Evolutionary conservation across 2,797 vertebrate genomes (phyloP), one percentile per base, ranked within the genome.

Genomic region (Aselliscus stoliczkanus): DNA sequence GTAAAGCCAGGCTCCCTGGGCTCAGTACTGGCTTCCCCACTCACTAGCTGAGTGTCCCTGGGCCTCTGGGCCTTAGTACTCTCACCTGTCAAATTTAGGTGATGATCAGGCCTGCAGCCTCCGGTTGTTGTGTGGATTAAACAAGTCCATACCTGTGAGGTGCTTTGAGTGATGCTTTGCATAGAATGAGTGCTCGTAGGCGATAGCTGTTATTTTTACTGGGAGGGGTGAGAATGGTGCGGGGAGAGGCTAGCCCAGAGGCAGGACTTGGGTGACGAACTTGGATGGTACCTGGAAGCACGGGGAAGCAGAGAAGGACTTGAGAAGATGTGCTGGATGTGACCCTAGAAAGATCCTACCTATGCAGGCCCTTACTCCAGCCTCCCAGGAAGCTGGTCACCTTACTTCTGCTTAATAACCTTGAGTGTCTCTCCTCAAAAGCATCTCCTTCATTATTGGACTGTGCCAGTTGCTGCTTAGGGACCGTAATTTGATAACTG

Each of bases 121-220:
- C 44, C 20, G 77, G 29, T 17, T 4, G 17, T 14, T 0, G 5
- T n/a, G 7, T 42, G 31, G 15, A 47, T 18, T 3, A 13, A 15
- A 21, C n/a, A 21, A 10, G 29, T 34, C 67, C 0, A 1, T 2
- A 9, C 47, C 27, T 72, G 4, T 0, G 23, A 77, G 76, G 37
- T 21, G 27, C 27, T 62, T 39, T 3, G n/a, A 29, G 54, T 6
- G 7, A 39, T 34, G 29, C 76, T 47, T 17, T 3, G 37, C 12
- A 0, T 0, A 0, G 18, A 4, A 21, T 4, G 0, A 20, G 34
- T 9, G 3, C 31, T 47, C 52, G 0, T 2, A 39, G 37, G 9
- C 7, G n/a, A 23, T 1, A 37, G 58, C 56, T 52, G 29, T 52
- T 21, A 44, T 4, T 75, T 50, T 27, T 9, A 0, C 64, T 1